Percentiles rank a stretch among this genome's conserved stretches.
phyloP scores from a whole-genome alignment of 2,888 invertebrate species.

The Isotomurus palustris region DNA sequence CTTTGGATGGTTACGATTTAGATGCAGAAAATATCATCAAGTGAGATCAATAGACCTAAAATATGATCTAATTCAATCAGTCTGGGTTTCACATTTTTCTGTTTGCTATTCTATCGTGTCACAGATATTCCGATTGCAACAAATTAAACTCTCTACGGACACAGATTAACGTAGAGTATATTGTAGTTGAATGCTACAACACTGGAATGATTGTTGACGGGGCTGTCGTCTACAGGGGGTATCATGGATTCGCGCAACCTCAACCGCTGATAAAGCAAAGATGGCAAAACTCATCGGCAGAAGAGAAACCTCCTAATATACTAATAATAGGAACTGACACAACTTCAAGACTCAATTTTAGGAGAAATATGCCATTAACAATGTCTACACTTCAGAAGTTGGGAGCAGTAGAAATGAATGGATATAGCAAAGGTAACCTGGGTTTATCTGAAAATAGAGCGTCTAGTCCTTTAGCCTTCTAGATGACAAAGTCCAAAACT shows the following conservation, averaged over 20 bases:
- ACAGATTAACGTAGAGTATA: too few relatives aligned
- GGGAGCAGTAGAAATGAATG: conserved; percentile 67
- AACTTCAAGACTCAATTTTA: conserved; percentile 72
- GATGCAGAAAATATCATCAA: conserved; percentile 12
- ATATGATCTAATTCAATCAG: too few relatives aligned
- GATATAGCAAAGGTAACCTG: conserved; percentile 57
- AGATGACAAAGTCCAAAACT: not conserved
- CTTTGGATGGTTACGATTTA: conserved; percentile 12
- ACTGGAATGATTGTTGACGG: conserved; percentile 3
- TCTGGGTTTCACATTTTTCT: too few relatives aligned
- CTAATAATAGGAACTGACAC: conserved; percentile 75
- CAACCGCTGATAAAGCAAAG: not conserved
- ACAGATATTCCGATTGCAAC: too few relatives aligned
- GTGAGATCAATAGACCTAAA: conserved; percentile 1
- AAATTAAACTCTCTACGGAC: too few relatives aligned
- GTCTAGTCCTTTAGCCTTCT: not conserved
- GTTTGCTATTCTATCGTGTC: too few relatives aligned
- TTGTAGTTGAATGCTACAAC: too few relatives aligned
- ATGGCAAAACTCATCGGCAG: not conserved
- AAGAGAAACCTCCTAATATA: conserved; percentile 27
- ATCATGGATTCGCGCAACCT: not conserved
- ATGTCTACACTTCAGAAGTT: conserved; percentile 62
- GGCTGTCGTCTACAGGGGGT: not conserved
- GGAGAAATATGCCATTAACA: conserved; percentile 71
- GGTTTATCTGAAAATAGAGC: not conserved